Base-by-base conservation (phyloP, 2,113 vertebrate genomes). In the Indicator maculatus region DNA sequence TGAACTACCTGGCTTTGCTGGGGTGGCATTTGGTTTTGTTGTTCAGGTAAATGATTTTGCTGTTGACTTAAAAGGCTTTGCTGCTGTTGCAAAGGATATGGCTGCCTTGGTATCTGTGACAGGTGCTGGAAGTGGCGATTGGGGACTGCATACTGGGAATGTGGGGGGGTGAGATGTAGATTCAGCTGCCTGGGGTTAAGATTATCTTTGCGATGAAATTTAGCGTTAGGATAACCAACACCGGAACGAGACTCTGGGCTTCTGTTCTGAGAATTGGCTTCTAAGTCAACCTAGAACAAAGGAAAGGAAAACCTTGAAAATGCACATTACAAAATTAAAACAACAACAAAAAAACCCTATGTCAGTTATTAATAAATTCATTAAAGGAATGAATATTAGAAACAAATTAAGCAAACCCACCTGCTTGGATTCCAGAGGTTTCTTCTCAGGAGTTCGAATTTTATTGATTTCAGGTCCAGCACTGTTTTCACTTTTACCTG, bases 381-480 rank as follows among this genome's bases (percentile, higher is more conserved):
- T 88, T 52, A 55, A 55, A 50, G 53, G 20, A 59, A 5, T 26
- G 8, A 60, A 30, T 24, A 58, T 6, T 41, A 53, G 61, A 44
- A 50, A 44, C 7, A 61, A 59, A 52, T 45, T 31, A 1, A 27
- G 47, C 18, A 60, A 75, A 63, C 95, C 3, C 78, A 98, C 98
- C 98, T 97, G 99, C 95, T 99, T 99, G 84, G 98, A 93, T 76
- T 99, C 99, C 53, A 98, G 8, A 21, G 94, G 95, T 89, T 99
- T 99, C 96, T 99, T 99, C 94, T 99, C 99, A 65, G 99, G 98
- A 61, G 99, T 99, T 90, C 98, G 98, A 95, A 99, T 98, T 96
- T 98, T 98, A 97, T 13, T 98, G 83, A 99, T 98, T 95, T 99
- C 99, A 13, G 98, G 93, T 95, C 98, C 99, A 93, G 97, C 96